A percentile compares a stretch with the other conserved stretches of the same genome.
These are phyloP conservation scores for Rotaria socialis DNA, from an alignment of 2,888 invertebrate species.

Conservation along the genomic window DNA sequence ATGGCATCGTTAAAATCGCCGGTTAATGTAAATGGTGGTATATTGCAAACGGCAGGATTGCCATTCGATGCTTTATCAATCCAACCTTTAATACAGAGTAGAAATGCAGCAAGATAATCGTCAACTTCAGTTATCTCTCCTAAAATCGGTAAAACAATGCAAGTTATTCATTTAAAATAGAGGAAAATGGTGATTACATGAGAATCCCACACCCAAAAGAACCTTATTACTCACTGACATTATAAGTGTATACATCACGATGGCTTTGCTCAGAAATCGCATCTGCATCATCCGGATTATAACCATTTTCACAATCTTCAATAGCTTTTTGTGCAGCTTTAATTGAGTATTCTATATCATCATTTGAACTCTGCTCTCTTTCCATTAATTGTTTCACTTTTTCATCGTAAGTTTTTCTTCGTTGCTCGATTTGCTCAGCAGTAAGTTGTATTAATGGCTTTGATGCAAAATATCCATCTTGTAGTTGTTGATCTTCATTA, in stretches of 20 bases:
- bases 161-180: no score
- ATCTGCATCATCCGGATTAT: no score
- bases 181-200: no score
- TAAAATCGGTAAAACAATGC: not conserved
- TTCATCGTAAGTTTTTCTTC: not conserved
- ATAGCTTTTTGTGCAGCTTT: not conserved
- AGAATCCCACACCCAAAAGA: no score
- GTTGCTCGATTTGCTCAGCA: not conserved
- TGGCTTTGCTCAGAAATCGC: no score
- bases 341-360: not conserved
- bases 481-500: not conserved
- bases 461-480: not conserved
- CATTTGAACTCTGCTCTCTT: not conserved
- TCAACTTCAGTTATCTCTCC: not conserved
- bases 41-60: not conserved
- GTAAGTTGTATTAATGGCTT: no score
- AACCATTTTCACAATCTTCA: no score
- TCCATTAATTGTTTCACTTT: not conserved
- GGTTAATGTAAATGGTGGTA: not conserved
- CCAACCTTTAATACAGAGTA: not conserved
- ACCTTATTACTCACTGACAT: no score
- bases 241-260: no score
- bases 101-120: not conserved
- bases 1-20: not conserved
- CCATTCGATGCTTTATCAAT: not conserved